phyloP scores from a whole-genome alignment of 30 jellyfish, hydroid and myxozoan genomes.

The Mastigias papua region DNA sequence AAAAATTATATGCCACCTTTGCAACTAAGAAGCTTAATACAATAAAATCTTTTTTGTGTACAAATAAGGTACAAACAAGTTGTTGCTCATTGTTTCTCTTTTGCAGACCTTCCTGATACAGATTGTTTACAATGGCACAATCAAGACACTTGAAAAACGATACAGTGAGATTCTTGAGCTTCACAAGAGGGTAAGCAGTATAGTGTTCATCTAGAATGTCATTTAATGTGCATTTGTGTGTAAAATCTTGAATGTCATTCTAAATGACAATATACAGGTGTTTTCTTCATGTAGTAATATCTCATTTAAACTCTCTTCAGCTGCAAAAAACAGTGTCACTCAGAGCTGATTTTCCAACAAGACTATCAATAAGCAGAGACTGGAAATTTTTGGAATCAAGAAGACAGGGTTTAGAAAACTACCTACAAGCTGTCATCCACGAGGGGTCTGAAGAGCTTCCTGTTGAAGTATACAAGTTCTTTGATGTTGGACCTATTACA shows the following conservation, averaged over 20 bases:
- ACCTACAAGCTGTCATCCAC: conserved; percentile 73
- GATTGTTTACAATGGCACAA: conserved; percentile 51
- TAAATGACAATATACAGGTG: too few relatives aligned
- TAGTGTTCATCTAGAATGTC: too few relatives aligned
- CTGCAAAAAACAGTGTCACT: conserved; percentile 58
- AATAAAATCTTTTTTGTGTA: background rate
- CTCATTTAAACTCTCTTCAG: conserved; percentile 19
- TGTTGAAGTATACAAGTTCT: conserved; percentile 61
- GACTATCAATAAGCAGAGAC: conserved; percentile 44
- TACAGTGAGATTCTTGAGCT: conserved; percentile 63
- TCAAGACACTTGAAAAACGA: conserved; percentile 64
- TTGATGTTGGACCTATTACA: conserved; percentile 53
- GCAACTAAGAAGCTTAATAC: too few relatives aligned
- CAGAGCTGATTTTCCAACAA: conserved; percentile 77
- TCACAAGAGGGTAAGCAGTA: conserved; percentile 78
- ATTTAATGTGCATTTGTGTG: too few relatives aligned
- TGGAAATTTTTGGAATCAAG: conserved; percentile 62
- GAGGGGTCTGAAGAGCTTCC: conserved; percentile 78
- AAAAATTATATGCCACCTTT: too few relatives aligned
- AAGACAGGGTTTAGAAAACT: conserved; percentile 77
- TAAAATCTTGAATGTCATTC: too few relatives aligned
- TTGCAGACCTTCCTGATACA: conserved; percentile 66
- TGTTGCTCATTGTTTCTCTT: background rate
- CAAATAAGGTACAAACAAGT: background rate
- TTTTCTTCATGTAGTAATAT: too few relatives aligned